Evolutionary conservation across 1,140 invertebrate species (phyloP), one percentile per base, ranked within the genome.

Genomic region (Caerostris darwini): DNA sequence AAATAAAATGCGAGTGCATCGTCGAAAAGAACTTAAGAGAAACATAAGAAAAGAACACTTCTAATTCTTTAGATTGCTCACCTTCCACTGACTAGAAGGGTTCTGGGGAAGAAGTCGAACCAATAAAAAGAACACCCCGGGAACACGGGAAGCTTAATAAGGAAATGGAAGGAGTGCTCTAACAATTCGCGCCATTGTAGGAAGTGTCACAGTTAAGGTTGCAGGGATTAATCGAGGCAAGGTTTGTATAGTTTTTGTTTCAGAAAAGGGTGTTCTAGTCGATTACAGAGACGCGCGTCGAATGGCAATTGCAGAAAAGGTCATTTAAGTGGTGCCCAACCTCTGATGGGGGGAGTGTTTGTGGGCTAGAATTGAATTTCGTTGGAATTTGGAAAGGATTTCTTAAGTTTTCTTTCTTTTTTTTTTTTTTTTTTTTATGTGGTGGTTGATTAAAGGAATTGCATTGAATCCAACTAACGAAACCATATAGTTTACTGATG

Each of bases 171-270:
- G 71, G 34, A 77, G 71, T 53, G 12, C 71, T 77, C 71, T 50
- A 77, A 77, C 71, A 77, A 77, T 77, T 77, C 71, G 7, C 71
- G 34, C 71, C 71, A 77, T 77, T 77, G 71, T 77, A 77, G 71
- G 50, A 77, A 77, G 71, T 77, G 71, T 77, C 71, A 77, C 71
- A 77, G 19, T 77, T 77, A 77, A 77, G 19, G 71, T 77, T 77
- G 71, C 71, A 77, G 71, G 71, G 71, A 77, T 77, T 77, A 77
- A 77, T 77, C 10, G 71, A 77, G 34, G 50, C 71, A 12, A 77
- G 71, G 71, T 77, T 77, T 77, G 71, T 77, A 77, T 77, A 77
- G 71, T 77, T 77, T 77, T 77, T 77, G 71, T 77, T 77, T 77
- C 50, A 77, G 71, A 77, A 77, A 34, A 34, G 71, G 71, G 71